A percentile compares a stretch with the other conserved stretches of the same genome.
These are phyloP conservation scores for Trichomalopsis sarcophagae DNA, from an alignment of 1,140 invertebrate species.

Conservation along the genomic window DNA sequence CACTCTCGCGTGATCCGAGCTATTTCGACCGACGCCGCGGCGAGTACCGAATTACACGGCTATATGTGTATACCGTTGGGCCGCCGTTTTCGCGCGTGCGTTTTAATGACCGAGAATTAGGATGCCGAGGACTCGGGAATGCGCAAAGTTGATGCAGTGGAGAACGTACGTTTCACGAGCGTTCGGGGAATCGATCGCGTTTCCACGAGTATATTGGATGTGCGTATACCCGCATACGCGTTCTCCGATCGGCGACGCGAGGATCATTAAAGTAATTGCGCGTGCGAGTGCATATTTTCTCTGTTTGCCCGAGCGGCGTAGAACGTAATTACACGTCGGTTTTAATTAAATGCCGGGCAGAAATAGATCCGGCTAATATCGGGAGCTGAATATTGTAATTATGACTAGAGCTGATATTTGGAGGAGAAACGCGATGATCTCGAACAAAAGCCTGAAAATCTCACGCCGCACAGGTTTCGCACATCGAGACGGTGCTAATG, in stretches of 20 bases:
- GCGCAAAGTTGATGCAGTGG: not conserved
- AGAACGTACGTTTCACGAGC: too few relatives aligned
- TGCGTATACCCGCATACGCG: not conserved
- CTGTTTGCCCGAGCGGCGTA: too few relatives aligned
- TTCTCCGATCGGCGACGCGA: not conserved
- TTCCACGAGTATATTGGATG: not conserved
- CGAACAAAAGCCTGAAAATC: not conserved
- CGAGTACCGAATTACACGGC: not conserved
- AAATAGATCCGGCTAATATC: too few relatives aligned
- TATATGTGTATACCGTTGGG: not conserved
- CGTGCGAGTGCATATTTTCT: not conserved
- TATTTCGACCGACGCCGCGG: not conserved
- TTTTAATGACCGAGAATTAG: slow-evolving; percentile 29
- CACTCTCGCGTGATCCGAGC: slow-evolving; percentile 12
- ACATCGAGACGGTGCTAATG: slow-evolving; percentile 20
- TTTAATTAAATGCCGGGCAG: too few relatives aligned
- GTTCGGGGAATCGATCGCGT: not conserved
- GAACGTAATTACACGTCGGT: too few relatives aligned
- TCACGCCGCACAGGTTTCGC: slow-evolving; percentile 8
- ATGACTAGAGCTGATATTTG: not conserved
- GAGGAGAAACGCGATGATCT: too few relatives aligned
- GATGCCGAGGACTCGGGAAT: not conserved
- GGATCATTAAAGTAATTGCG: slow-evolving; percentile 1
- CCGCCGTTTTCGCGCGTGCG: not conserved
- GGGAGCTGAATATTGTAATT: not conserved